Evolutionary conservation across 1,140 invertebrate genomes (phyloP), one percentile per base, ranked within the genome.

Genomic region (Helicoverpa zea): DNA sequence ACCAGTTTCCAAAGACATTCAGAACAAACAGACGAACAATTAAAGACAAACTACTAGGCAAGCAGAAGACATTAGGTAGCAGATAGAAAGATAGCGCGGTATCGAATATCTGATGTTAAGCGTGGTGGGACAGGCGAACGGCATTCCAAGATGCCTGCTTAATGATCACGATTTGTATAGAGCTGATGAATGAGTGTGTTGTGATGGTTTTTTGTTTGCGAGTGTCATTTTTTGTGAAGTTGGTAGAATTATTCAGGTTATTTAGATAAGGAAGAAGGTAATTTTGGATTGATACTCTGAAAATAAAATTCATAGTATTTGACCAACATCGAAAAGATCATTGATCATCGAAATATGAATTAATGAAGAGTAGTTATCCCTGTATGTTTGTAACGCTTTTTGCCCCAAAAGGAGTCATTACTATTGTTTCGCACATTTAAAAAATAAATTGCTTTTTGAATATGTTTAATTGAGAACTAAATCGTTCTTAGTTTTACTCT

Each of bases 21-120:
- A 72, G 68, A 7, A 72, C 47, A 72, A 70, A 72, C 68, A 72
- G 54, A 72, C 68, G 68, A 72, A 72, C 68, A 52, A 72, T 72
- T 72, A 72, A 52, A 72, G 49, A 52, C 47, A 29, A 72, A 72
- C 47, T 29, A 72, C 68, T 58, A 30, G 35, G 52, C 72, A 58
- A 59, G 54, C 58, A 74, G 47, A 61, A 68, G 84, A 85, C 86
- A 90, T 90, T 88, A 84, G 86, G 90, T 92, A 90, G 91, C 90
- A 86, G 91, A 92, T 89, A 88, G 80, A 85, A 87, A 87, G 88
- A 89, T 92, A 92, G 85, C 88, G 82, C 79, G 85, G 86, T 92
- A 92, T 92, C 87, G 85, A 83, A 84, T 92, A 90, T 92, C 89
- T 90, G 90, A 90, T 90, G 88, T 90, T 87, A 89, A 86, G 84